Evolutionary conservation across 2,797 vertebrate species (phyloP).

Genomic region (Menidia menidia): DNA sequence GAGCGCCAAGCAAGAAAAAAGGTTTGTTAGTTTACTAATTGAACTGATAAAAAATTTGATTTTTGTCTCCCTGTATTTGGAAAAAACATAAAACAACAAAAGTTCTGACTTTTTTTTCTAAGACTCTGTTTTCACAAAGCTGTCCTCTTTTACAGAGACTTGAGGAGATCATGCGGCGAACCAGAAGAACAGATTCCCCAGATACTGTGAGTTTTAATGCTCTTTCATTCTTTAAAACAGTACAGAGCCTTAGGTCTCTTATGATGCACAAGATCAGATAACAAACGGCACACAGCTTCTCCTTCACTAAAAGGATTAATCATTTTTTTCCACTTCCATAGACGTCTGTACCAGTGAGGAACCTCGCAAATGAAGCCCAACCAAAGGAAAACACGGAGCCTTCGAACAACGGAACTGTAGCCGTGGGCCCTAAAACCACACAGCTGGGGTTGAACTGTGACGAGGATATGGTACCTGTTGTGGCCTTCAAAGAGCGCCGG

Average conservation of each 20-base stretch:
- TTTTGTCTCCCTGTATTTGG: background rate
- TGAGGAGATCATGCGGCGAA: slow-evolving; percentile 98
- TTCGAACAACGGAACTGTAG: slow-evolving; percentile 84
- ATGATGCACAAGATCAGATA: slow-evolving; percentile 50
- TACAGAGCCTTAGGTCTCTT: slow-evolving; percentile 37
- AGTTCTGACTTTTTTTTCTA: background rate
- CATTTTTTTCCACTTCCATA: slow-evolving; percentile 26
- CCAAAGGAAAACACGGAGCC: slow-evolving; percentile 90
- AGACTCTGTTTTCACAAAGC: slow-evolving; percentile 8
- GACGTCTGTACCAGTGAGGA: slow-evolving; percentile 62
- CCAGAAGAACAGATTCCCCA: slow-evolving; percentile 88
- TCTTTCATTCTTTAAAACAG: slow-evolving; percentile 24
- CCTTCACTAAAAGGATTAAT: slow-evolving; percentile 10
- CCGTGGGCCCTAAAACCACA: slow-evolving; percentile 84
- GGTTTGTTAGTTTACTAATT: slow-evolving; percentile 72
- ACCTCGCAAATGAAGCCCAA: slow-evolving; percentile 56
- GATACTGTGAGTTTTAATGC: slow-evolving; percentile 84
- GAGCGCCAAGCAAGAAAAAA: slow-evolving; percentile 93
- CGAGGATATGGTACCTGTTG: slow-evolving; percentile 87
- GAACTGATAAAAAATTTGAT: background rate
- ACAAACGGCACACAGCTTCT: slow-evolving; percentile 29
- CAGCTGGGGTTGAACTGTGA: slow-evolving; percentile 85
- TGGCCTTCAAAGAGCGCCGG: slow-evolving; percentile 94
- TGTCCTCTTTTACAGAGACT: slow-evolving; percentile 85
- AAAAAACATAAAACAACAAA: background rate